Evolutionary conservation across 2,797 vertebrate genomes (phyloP).

Genomic region (Myotis vivesi): DNA sequence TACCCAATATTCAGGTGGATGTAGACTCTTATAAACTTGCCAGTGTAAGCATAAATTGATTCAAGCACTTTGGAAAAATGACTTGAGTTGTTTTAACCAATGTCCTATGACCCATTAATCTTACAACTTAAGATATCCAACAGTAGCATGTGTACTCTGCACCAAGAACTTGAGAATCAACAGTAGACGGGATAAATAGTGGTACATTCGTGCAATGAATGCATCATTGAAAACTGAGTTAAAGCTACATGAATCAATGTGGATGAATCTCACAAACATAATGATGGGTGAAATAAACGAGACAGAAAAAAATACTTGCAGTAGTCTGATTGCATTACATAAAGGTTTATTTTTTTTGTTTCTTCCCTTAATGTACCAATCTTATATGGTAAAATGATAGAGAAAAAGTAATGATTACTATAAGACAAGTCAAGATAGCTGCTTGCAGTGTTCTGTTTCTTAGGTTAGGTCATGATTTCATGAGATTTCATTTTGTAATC

Average conservation of each 20-base stretch:
- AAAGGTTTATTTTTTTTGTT: not conserved
- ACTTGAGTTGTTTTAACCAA: not conserved
- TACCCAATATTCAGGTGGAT: not conserved
- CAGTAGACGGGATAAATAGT: not conserved
- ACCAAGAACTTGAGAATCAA: not conserved
- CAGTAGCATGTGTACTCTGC: not conserved
- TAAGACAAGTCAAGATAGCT: conserved; percentile 1
- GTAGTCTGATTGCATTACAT: not conserved
- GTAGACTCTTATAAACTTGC: not conserved
- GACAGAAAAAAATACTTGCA: not conserved
- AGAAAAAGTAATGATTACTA: not conserved
- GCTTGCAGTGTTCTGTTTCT: not conserved
- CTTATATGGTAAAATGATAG: not conserved
- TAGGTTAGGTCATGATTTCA: not conserved
- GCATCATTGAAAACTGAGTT: not conserved
- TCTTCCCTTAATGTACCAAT: not conserved
- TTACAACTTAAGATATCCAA: not conserved
- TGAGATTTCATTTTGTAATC: not conserved
- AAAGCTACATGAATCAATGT: not conserved
- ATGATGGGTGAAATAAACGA: not conserved
- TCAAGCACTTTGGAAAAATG: not conserved
- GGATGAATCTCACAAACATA: not conserved
- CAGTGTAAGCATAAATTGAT: not conserved
- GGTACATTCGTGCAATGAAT: not conserved
- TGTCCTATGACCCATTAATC: not conserved